Conservation (phyloP, 2,113 vertebrate genomes). For the Alaudala cheleensis region DNA sequence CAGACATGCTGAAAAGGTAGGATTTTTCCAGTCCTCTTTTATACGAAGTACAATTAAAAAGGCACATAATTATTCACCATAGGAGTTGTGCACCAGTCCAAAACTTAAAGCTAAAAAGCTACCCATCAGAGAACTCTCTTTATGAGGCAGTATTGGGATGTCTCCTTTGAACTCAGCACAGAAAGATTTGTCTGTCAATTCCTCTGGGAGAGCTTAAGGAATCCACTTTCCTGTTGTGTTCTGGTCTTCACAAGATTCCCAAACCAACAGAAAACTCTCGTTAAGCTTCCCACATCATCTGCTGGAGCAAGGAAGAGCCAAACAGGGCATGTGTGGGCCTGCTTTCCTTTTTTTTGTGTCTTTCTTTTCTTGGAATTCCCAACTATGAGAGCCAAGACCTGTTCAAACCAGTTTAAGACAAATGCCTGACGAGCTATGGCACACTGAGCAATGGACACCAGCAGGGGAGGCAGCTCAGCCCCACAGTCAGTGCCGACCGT, state of each 20-base stretch:
- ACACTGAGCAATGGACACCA: neutral
- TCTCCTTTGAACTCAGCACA: neutral
- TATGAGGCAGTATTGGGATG: slow-evolving; percentile 1
- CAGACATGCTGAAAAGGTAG: slow-evolving; percentile 73
- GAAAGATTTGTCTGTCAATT: neutral
- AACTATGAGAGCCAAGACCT: neutral
- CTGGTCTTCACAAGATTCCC: neutral
- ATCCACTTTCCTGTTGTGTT: neutral
- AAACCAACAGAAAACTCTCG: neutral
- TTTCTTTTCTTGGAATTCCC: neutral
- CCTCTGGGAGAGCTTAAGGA: neutral
- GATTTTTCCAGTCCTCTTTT: slow-evolving; percentile 48
- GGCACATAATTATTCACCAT: slow-evolving; percentile 76
- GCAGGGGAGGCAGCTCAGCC: neutral
- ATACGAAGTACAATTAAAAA: slow-evolving; percentile 73
- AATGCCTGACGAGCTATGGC: neutral
- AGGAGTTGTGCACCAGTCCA: slow-evolving; percentile 60
- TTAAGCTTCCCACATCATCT: neutral
- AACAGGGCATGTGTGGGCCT: neutral
- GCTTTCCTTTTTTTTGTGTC: neutral
- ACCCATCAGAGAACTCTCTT: slow-evolving; percentile 32
- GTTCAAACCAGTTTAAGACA: neutral
- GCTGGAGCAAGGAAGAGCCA: neutral
- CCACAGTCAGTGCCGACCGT: slow-evolving; percentile 82
- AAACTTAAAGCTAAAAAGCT: slow-evolving; percentile 67